A percentile compares a stretch with the other conserved stretches of the same genome.
phyloP scores from a whole-genome alignment of 2,797 vertebrate genomes.

The Cossypha caffra region DNA sequence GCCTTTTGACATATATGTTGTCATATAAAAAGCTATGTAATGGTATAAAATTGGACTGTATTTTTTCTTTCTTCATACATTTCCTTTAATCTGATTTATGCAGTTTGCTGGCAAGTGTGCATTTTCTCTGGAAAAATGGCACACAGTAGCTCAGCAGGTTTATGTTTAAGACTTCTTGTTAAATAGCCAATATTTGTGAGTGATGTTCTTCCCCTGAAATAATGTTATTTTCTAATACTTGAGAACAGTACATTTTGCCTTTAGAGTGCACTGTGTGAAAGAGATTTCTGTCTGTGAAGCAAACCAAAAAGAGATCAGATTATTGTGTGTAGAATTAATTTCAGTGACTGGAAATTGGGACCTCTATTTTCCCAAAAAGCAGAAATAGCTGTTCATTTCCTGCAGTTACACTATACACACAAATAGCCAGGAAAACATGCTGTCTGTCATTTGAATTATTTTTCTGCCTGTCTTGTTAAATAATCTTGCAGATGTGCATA shows the following conservation, averaged over 20 bases:
- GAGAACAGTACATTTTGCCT: background rate
- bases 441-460: background rate
- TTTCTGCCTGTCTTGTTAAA: background rate
- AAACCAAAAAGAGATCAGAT: background rate
- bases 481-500: background rate
- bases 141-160: background rate
- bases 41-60: background rate
- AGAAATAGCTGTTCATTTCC: background rate
- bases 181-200: background rate
- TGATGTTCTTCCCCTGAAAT: background rate
- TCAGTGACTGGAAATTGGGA: background rate
- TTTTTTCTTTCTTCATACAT: background rate
- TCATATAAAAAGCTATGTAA: background rate
- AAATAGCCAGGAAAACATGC: background rate
- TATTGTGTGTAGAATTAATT: background rate
- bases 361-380: background rate
- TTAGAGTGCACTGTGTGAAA: background rate
- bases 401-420: background rate
- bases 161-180: background rate
- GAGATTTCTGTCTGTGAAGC: background rate
- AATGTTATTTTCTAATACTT: background rate
- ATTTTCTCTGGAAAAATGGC: background rate
- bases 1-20: background rate
- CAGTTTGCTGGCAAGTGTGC: background rate
- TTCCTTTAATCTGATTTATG: background rate